Evolutionary conservation across 2,113 vertebrate genomes (phyloP).

Genomic region (Nestor notabilis): DNA sequence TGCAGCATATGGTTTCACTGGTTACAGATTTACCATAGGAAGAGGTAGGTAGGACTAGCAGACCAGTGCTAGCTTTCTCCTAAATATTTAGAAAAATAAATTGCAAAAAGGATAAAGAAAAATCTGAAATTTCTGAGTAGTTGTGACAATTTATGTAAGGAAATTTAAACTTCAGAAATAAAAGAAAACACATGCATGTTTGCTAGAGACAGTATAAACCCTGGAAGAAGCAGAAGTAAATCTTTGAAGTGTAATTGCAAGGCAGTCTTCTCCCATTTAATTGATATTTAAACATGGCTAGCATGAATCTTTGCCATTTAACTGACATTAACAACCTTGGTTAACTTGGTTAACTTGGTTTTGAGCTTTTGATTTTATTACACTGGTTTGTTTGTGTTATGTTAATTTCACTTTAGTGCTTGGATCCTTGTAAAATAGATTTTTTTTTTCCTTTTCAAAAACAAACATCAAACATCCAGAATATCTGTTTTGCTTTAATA

Average conservation of each 20-base stretch:
- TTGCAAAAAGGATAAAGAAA: background rate
- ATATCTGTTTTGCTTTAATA: slow-evolving; percentile 66
- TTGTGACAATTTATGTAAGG: background rate
- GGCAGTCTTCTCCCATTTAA: slow-evolving; percentile 49
- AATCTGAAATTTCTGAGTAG: background rate
- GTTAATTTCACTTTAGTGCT: slow-evolving; percentile 63
- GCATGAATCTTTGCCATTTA: slow-evolving; percentile 63
- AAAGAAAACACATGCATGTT: background rate
- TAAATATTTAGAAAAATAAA: background rate
- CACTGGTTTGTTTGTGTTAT: slow-evolving; percentile 64
- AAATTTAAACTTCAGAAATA: background rate
- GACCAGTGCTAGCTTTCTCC: background rate
- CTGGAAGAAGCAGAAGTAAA: slow-evolving; percentile 48
- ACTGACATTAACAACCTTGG: slow-evolving; percentile 51
- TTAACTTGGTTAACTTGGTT: slow-evolving; percentile 65
- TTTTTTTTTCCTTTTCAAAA: slow-evolving; percentile 20
- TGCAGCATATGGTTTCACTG: background rate
- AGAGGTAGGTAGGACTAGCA: background rate
- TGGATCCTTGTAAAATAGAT: slow-evolving; percentile 34
- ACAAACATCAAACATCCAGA: slow-evolving; percentile 44
- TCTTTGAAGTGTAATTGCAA: slow-evolving; percentile 52
- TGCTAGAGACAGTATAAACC: background rate
- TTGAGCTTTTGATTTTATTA: slow-evolving; percentile 63
- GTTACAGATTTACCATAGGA: background rate
- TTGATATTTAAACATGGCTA: slow-evolving; percentile 61